Evolutionary conservation across 2,888 invertebrate species (phyloP).

Genomic region (Apamea epomidion): DNA sequence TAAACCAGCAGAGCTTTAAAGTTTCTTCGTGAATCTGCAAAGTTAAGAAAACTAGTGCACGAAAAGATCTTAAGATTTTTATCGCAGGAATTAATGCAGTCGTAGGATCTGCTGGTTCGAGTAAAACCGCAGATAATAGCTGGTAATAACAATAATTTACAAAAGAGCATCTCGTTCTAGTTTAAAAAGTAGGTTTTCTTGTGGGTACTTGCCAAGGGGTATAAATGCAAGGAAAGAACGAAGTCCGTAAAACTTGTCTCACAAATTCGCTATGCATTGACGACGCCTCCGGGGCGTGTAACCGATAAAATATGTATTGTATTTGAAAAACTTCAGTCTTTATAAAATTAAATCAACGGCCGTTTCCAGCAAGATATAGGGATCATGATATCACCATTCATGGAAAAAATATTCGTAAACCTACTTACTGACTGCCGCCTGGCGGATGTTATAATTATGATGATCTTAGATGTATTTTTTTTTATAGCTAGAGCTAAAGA

Average conservation of each 20-base stretch:
- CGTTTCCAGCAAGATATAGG: too few relatives aligned
- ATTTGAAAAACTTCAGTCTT: neutral
- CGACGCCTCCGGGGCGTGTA: neutral
- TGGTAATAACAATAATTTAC: constrained; percentile 50
- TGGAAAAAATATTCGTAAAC: too few relatives aligned
- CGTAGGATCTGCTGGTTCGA: constrained; percentile 20
- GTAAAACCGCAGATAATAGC: constrained; percentile 50
- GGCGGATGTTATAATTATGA: too few relatives aligned
- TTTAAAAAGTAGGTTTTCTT: constrained; percentile 51
- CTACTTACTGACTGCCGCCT: too few relatives aligned
- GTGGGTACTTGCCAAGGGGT: constrained; percentile 43
- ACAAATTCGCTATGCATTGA: constrained; percentile 12
- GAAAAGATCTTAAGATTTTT: constrained; percentile 42
- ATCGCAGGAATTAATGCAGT: constrained; percentile 40
- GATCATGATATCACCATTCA: too few relatives aligned
- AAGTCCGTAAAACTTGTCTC: constrained; percentile 16
- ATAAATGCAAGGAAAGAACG: constrained; percentile 15
- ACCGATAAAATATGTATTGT: neutral
- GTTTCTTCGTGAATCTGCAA: constrained; percentile 17
- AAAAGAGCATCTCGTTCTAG: constrained; percentile 37
- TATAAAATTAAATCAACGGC: too few relatives aligned
- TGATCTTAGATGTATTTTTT: too few relatives aligned
- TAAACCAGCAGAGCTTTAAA: neutral
- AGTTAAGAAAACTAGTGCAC: constrained; percentile 10
- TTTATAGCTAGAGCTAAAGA: too few relatives aligned